Evolutionary conservation across 2,888 invertebrate genomes (phyloP).

Genomic region (Tetranychus piercei): DNA sequence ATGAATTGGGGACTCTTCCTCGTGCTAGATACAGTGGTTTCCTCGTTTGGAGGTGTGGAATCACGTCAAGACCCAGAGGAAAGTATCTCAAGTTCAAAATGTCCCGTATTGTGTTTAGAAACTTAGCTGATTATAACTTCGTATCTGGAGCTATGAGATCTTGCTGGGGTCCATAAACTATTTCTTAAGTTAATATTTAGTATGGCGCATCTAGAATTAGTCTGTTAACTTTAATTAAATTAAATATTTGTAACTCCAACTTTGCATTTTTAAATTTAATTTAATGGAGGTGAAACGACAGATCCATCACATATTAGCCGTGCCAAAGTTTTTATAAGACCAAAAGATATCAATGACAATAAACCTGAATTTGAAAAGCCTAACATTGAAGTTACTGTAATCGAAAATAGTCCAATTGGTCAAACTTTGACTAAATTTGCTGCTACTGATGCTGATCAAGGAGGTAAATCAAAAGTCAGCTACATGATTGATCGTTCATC

Average conservation of each 20-base stretch:
- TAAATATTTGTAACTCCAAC: no score
- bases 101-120: conserved; percentile 73
- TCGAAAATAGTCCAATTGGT: conserved; percentile 77
- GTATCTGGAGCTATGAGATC: conserved; percentile 76
- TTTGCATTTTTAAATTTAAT: no score
- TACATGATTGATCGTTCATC: conserved; percentile 80
- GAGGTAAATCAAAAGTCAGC: conserved; percentile 31
- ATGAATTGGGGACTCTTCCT: not conserved
- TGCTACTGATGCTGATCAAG: conserved; percentile 83
- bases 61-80: conserved; percentile 72
- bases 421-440: conserved; percentile 78
- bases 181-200: no score
- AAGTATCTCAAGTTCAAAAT: conserved; percentile 60
- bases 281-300: conserved; percentile 30
- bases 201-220: no score
- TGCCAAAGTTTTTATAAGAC: conserved; percentile 78
- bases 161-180: conserved; percentile 46
- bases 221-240: no score
- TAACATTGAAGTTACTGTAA: conserved; percentile 74
- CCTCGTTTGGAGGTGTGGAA: conserved; percentile 47
- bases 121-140: conserved; percentile 80
- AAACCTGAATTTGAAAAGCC: conserved; percentile 69
- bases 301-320: conserved; percentile 93
- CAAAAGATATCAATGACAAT: conserved; percentile 84
- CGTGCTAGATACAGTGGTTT: not conserved